Evolutionary conservation across 1,140 invertebrate genomes (phyloP).

Genomic region (Matsumurasca onukii): DNA sequence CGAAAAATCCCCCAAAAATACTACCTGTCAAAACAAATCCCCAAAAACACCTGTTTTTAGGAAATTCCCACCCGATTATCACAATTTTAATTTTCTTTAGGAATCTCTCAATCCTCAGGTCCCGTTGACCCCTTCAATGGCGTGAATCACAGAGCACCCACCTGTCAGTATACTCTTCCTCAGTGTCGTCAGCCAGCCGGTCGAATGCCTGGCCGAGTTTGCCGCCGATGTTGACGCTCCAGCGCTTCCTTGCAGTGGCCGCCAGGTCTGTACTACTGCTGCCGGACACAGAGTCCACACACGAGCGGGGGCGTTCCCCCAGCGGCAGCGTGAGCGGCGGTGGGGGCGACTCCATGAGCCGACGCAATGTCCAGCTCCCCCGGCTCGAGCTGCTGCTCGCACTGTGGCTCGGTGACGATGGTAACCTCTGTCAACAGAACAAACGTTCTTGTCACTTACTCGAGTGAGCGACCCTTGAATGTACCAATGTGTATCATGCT

Average conservation of each 20-base stretch:
- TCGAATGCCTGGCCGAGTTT: conserved; percentile 71
- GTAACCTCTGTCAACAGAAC: conserved; percentile 18
- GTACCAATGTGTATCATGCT: too few species aligned
- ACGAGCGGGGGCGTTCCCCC: conserved; percentile 60
- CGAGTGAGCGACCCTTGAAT: too few species aligned
- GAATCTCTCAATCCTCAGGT: too few species aligned
- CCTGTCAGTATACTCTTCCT: conserved; percentile 60
- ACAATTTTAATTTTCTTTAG: too few species aligned
- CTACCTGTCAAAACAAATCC: too few species aligned
- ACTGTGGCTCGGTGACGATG: conserved; percentile 35
- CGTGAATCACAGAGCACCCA: too few species aligned
- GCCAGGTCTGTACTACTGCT: conserved; percentile 53
- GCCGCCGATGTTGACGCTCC: conserved; percentile 69
- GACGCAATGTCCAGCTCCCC: conserved; percentile 53
- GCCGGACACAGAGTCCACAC: conserved; percentile 58
- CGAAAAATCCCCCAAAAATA: too few species aligned
- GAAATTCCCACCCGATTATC: too few species aligned
- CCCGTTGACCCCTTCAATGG: too few species aligned
- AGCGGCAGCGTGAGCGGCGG: neutral
- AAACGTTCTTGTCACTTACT: neutral
- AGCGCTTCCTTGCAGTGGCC: conserved; percentile 63
- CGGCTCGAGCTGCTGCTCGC: conserved; percentile 29
- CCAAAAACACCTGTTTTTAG: too few species aligned
- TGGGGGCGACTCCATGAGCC: conserved; percentile 53
- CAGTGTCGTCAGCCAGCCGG: conserved; percentile 61